These are phyloP conservation scores for Sphaerophoria rueppellii DNA, from an alignment of 2,888 invertebrate genomes.

Conservation along the genomic window DNA sequence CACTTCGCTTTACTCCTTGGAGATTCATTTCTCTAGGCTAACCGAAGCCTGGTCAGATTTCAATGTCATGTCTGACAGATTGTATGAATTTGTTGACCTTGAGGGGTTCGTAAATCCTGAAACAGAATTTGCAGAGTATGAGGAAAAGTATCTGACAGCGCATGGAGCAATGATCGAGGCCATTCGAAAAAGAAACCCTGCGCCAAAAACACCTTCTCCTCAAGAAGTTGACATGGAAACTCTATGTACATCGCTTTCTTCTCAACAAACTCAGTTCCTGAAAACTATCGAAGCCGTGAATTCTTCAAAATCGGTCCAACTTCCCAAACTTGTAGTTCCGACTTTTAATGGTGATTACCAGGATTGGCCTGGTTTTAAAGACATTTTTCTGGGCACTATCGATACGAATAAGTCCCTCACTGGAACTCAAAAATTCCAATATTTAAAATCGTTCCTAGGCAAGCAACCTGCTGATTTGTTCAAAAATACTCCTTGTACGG, in stretches of 20 bases:
- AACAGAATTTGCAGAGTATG: neutral
- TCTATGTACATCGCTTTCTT: no score
- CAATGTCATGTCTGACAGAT: neutral
- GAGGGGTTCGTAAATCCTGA: neutral
- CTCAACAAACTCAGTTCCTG: slow-evolving; percentile 1
- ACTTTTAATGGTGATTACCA: slow-evolving; percentile 14
- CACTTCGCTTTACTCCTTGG: no score
- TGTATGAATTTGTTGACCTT: slow-evolving; percentile 2
- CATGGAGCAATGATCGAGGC: neutral
- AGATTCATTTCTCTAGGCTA: no score
- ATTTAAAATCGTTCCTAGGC: no score
- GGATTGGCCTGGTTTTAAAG: neutral
- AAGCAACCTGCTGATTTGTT: no score
- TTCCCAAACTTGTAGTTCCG: slow-evolving; percentile 4
- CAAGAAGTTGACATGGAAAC: no score
- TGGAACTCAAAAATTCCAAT: no score
- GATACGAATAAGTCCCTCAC: no score
- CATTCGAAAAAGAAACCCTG: no score
- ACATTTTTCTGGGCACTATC: no score
- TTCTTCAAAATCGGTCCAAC: slow-evolving; percentile 1
- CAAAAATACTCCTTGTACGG: no score
- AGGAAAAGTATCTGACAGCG: neutral
- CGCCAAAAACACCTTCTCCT: no score
- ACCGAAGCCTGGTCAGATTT: slow-evolving; percentile 4
- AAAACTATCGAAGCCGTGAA: slow-evolving; percentile 2